Evolutionary conservation across 2,797 vertebrate species (phyloP).

Genomic region (Paedocypris micromegethes): DNA sequence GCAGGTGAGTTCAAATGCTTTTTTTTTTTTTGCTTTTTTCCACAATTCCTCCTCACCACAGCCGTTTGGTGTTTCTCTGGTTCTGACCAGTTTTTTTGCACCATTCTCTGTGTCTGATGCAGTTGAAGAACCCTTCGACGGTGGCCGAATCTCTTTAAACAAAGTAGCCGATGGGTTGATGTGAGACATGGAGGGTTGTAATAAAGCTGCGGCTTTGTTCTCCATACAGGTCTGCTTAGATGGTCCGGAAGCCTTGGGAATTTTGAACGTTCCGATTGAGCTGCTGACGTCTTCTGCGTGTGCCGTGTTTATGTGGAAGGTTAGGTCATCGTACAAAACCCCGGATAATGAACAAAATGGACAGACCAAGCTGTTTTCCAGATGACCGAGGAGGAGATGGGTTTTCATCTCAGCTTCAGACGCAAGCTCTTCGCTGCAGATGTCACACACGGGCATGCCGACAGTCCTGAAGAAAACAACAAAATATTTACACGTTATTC

Average conservation of each 20-base stretch:
- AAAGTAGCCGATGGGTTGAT: too few relatives aligned
- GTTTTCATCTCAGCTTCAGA: constrained; percentile 75
- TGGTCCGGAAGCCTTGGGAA: not conserved
- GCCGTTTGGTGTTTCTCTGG: not conserved
- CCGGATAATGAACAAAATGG: constrained; percentile 74
- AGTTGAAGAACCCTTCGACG: not conserved
- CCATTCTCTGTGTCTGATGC: not conserved
- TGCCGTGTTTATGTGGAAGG: constrained; percentile 69
- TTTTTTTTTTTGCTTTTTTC: constrained; percentile 56
- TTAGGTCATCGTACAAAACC: constrained; percentile 72
- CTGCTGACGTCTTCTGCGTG: constrained; percentile 60
- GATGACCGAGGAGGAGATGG: constrained; percentile 72
- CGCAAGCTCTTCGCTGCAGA: constrained; percentile 72
- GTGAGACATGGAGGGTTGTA: too few relatives aligned
- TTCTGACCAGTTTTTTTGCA: constrained; percentile 5
- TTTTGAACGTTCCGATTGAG: too few relatives aligned
- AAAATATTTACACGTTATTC: too few relatives aligned
- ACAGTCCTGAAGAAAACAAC: constrained; percentile 6
- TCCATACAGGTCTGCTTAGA: not conserved
- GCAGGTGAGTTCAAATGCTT: constrained; percentile 58
- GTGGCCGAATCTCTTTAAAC: too few relatives aligned
- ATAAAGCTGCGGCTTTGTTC: too few relatives aligned
- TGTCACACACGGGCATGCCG: constrained; percentile 75
- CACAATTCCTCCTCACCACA: constrained; percentile 30
- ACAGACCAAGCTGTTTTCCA: constrained; percentile 66